Evolutionary conservation across 2,797 vertebrate species (phyloP).

Genomic region (Peromyscus melanophrys): DNA sequence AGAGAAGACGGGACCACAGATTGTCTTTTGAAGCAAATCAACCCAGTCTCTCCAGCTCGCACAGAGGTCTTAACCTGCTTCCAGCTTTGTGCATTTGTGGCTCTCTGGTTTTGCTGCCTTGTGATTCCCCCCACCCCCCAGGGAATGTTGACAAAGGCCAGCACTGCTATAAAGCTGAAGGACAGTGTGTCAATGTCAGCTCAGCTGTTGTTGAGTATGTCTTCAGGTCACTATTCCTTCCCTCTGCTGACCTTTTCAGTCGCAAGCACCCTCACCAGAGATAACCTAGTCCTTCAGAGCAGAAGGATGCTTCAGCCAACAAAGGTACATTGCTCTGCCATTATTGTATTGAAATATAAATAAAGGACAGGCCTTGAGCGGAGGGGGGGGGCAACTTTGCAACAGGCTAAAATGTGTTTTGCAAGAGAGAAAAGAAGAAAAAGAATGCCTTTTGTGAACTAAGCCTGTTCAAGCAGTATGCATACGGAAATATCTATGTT

Average conservation of each 20-base stretch:
- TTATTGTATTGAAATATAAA: neutral
- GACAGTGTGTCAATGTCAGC: neutral
- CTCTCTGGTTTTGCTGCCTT: constrained; percentile 52
- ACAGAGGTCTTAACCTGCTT: constrained; percentile 45
- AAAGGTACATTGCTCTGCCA: neutral
- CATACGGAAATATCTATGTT: neutral
- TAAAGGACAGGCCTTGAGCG: neutral
- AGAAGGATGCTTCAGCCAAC: constrained; percentile 21
- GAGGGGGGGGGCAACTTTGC: too few relatives aligned
- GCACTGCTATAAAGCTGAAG: neutral
- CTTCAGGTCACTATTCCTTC: neutral
- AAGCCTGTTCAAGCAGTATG: neutral
- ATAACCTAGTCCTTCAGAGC: neutral
- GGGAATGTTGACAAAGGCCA: constrained; percentile 59
- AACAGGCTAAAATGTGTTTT: neutral
- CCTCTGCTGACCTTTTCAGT: constrained; percentile 47
- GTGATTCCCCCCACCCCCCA: neutral
- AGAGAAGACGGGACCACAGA: neutral
- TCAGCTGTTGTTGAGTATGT: neutral
- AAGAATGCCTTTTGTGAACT: neutral
- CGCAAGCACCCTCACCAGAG: constrained; percentile 17
- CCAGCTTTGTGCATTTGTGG: constrained; percentile 46
- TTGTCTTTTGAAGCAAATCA: constrained; percentile 33
- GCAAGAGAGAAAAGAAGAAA: neutral
- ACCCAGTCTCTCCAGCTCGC: neutral